Percentiles rank a stretch among this genome's conserved stretches.
phyloP scores from a whole-genome alignment of 2,797 vertebrate species.

The Aselliscus stoliczkanus region DNA sequence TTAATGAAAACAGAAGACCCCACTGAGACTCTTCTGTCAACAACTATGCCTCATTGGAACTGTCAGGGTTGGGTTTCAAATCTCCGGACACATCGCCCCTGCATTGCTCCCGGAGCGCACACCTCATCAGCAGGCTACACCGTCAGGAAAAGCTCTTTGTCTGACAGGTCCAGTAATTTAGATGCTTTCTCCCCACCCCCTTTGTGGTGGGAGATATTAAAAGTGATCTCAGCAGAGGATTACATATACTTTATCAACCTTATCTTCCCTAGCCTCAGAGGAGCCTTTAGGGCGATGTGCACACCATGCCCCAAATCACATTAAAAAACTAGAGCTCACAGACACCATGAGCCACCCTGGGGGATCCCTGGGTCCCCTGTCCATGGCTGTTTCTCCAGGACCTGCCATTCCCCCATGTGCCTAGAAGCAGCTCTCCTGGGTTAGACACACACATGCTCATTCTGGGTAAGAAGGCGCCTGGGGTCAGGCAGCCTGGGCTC shows the following conservation, averaged over 20 bases:
- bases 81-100: rapidly evolving
- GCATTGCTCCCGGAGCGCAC: rapidly evolving
- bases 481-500: neutral
- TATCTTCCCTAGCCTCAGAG: neutral
- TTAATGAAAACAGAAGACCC: neutral
- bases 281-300: neutral
- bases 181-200: neutral
- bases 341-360: rapidly evolving
- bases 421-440: too few relatives aligned
- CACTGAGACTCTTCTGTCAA: neutral
- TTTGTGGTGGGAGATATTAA: neutral
- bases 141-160: neutral
- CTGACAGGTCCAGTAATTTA: neutral
- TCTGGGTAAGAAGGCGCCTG: too few relatives aligned
- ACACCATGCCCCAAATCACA: neutral
- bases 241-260: neutral
- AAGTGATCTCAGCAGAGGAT: neutral
- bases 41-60: neutral
- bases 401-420: neutral
- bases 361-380: neutral
- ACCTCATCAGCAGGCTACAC: too few relatives aligned
- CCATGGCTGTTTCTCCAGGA: neutral
- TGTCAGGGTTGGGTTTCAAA: neutral
- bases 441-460: neutral
- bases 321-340: neutral